Evolutionary conservation across 2,113 vertebrate genomes (phyloP).

Genomic region (Pygoscelis adeliae): DNA sequence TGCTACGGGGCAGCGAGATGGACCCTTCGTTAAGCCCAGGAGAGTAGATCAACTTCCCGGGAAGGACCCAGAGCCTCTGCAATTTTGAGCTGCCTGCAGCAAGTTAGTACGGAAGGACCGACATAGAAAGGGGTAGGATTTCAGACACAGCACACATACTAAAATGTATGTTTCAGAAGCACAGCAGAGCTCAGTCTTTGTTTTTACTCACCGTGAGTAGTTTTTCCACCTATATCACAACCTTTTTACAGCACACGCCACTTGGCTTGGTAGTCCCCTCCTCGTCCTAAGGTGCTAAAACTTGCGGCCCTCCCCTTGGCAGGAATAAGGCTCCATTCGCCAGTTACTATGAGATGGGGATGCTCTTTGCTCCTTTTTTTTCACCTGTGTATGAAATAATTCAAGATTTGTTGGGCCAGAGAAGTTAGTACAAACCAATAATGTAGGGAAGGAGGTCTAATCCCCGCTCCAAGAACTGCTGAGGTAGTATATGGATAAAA

Average conservation of each 20-base stretch:
- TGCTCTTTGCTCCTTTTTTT: neutral
- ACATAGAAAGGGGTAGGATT: neutral
- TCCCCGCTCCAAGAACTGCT: neutral
- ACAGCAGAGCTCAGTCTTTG: neutral
- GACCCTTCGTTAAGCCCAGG: neutral
- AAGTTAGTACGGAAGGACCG: neutral
- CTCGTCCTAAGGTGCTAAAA: neutral
- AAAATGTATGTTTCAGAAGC: neutral
- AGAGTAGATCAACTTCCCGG: fast-evolving
- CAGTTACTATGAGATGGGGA: fast-evolving
- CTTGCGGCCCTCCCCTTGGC: neutral
- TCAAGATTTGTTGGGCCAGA: neutral
- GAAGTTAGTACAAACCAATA: neutral
- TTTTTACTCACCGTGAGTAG: neutral
- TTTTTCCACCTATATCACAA: neutral
- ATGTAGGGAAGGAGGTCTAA: neutral
- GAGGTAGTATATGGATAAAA: neutral
- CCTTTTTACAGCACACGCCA: neutral
- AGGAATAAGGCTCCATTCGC: neutral
- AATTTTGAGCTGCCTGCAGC: neutral
- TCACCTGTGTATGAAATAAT: neutral
- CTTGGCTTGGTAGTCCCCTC: neutral
- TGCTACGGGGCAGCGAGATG: fast-evolving
- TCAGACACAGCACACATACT: neutral
- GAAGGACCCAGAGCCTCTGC: neutral